These are phyloP conservation scores for Rhodinocichla rosea DNA, from an alignment of 2,113 vertebrate species.

Conservation along the genomic window DNA sequence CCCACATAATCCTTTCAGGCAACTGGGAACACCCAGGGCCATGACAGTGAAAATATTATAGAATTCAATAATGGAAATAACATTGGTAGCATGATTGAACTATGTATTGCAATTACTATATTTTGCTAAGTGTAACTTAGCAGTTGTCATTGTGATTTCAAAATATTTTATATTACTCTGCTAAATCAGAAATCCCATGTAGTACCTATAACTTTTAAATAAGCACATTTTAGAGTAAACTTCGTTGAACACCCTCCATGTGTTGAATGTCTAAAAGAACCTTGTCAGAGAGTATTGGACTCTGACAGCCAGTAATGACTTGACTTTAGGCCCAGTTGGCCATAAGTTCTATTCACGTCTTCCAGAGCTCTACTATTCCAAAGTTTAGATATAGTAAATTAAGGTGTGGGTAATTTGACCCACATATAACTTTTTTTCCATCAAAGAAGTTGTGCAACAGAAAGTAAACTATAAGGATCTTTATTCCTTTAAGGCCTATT, in stretches of 20 bases:
- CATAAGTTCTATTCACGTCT: neutral
- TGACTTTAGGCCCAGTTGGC: neutral
- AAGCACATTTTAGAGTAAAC: neutral
- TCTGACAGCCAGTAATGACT: neutral
- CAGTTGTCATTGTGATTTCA: neutral
- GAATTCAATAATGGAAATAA: neutral
- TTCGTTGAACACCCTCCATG: neutral
- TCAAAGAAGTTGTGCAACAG: neutral
- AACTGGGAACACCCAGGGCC: neutral
- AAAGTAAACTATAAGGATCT: neutral
- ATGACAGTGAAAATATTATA: neutral
- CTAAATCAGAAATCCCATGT: neutral
- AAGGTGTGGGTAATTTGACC: neutral
- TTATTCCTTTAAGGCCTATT: neutral
- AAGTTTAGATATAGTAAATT: neutral
- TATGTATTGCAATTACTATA: neutral
- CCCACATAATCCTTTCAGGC: neutral
- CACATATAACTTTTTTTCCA: neutral
- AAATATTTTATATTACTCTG: neutral
- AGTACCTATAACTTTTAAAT: neutral
- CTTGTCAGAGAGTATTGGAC: neutral
- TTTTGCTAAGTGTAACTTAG: neutral
- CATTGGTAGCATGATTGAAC: neutral
- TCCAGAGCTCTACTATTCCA: neutral
- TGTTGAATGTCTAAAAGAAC: neutral